Conservation (phyloP, 2,113 vertebrate genomes). For the Lampris incognitus region DNA sequence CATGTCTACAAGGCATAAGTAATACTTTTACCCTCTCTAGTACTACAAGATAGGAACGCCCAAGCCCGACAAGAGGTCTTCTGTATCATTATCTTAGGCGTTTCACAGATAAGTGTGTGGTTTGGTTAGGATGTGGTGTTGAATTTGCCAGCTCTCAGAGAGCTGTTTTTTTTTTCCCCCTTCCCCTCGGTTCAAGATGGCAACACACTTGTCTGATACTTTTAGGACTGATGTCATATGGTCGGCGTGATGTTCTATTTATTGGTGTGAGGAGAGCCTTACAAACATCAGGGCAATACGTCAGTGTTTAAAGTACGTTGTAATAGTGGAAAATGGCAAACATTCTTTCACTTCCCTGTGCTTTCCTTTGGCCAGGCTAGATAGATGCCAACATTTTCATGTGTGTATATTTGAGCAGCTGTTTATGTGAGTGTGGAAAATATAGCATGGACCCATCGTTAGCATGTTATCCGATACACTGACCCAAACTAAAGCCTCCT, state of each 20-base stretch:
- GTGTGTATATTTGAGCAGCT: constrained; percentile 40
- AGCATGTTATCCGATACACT: neutral
- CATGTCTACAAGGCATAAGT: constrained; percentile 7
- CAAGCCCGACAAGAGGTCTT: constrained; percentile 29
- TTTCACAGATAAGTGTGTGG: constrained; percentile 75
- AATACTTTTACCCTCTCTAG: constrained; percentile 45
- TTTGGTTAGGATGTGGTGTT: constrained; percentile 72
- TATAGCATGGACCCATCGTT: constrained; percentile 29
- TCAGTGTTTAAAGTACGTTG: neutral
- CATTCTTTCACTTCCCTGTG: constrained; percentile 29
- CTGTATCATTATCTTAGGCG: constrained; percentile 71
- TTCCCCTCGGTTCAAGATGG: constrained; percentile 44
- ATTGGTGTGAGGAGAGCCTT: constrained; percentile 53
- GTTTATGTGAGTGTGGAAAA: constrained; percentile 20
- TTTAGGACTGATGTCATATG: constrained; percentile 63
- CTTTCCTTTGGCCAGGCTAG: constrained; percentile 2
- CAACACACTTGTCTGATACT: constrained; percentile 37
- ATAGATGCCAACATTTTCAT: constrained; percentile 11
- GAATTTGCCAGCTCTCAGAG: constrained; percentile 74
- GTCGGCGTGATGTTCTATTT: constrained; percentile 49
- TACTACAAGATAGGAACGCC: constrained; percentile 40
- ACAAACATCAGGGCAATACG: constrained; percentile 16
- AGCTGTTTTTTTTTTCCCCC: constrained; percentile 50
- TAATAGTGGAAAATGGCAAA: constrained; percentile 31
- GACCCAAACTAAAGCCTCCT: neutral